A percentile compares a stretch with the other conserved stretches of the same genome.
Evolutionary conservation across 2,888 invertebrate genomes (phyloP).

Genomic region (Clanis bilineata): DNA sequence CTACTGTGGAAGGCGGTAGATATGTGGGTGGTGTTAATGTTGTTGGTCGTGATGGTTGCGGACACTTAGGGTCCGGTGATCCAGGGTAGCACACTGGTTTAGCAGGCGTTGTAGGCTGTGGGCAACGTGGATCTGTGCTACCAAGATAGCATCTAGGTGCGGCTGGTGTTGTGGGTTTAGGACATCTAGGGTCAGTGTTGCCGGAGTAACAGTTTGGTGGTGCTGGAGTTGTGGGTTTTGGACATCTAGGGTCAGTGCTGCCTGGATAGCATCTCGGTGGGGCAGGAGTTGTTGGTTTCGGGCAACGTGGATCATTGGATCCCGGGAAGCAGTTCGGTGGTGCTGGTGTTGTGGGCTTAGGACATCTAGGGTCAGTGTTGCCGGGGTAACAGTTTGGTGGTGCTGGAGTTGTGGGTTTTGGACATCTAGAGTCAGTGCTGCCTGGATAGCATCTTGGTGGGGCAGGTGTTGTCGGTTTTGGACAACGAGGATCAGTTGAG

Average conservation of each 20-base stretch:
- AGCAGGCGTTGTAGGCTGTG: slow-evolving; percentile 24
- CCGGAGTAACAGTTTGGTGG: neutral
- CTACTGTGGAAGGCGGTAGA: slow-evolving; percentile 33
- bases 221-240: neutral
- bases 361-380: neutral
- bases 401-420: neutral
- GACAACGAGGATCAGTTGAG: neutral
- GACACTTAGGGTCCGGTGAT: slow-evolving; percentile 53
- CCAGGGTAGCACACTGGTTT: slow-evolving; percentile 39
- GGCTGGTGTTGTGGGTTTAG: neutral
- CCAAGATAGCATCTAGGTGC: neutral
- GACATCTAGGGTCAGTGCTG: neutral
- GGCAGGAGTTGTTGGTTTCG: neutral
- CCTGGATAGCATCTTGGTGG: neutral
- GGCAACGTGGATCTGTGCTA: slow-evolving; percentile 27
- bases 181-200: neutral
- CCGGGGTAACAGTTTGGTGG: neutral
- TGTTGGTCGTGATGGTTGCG: slow-evolving; percentile 32
- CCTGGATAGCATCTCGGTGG: neutral
- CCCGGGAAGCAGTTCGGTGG: neutral
- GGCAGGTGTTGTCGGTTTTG: neutral
- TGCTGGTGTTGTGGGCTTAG: neutral
- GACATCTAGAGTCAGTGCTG: neutral
- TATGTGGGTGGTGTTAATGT: slow-evolving; percentile 35
- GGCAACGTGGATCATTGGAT: neutral